Base-by-base conservation (phyloP, 2,888 invertebrate genomes). In the Mimachlamys varia region DNA sequence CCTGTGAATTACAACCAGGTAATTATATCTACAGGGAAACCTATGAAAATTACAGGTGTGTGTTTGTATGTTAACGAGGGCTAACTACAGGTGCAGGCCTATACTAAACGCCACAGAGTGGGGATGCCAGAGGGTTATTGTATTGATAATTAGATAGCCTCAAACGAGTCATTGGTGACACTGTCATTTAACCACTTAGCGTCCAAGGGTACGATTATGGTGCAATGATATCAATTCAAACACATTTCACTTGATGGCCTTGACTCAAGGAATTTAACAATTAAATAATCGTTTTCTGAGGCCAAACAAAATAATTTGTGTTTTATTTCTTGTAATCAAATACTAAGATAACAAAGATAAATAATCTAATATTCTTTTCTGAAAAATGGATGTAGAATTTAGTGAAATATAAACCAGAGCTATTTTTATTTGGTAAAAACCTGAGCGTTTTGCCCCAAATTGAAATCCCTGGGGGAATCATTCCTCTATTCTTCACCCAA, bases 31-130 rank as follows among this genome's bases (percentile, higher is more conserved):
- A 76, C 76, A 76, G 76, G 76, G 17, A 76, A 76, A 76, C 27
- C 27, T 76, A 76, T 22, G 27, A 76, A 27, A 76, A 76, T 76
- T 76, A 76, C 76, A 76, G 76, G 76, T 76, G 76, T 76, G 76
- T 76, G 12, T 76, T 1, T 76, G 27, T 76, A 76, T 33, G 33
- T 33, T 76, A 76, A 76, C 76, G 33, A 76, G 76, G 27, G 27
- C 27, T 76, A 76, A 76, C 27, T 33, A 76, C 76, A 76, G 76
- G 76, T 76, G 76, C 76, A 76, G 27, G 76, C 76, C 76, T 76
- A 76, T 76, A 76, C 76, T 10, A 76, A 76, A 76, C 17, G 76
- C 27, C 76, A 76, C 76, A 27, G 33, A 1, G 76, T 76, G 19
- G 33, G 13, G 27, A 15, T 76, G 17, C 62, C 62, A 22, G 17